phyloP scores from a whole-genome alignment of 2,888 invertebrate species.

The Diaphora mendica region DNA sequence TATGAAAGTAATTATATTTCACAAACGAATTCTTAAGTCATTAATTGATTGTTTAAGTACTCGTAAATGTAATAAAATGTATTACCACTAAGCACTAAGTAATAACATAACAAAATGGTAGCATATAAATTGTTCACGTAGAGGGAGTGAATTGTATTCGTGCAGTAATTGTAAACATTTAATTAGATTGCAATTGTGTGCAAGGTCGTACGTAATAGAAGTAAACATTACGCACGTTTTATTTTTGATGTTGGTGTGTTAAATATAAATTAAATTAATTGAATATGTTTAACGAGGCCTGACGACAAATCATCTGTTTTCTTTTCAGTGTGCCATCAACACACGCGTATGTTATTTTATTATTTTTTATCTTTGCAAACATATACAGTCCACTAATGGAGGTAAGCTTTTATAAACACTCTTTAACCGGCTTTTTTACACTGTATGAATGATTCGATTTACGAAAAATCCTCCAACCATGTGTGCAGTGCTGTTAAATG shows the following conservation, averaged over 20 bases:
- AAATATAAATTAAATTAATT: constrained; percentile 7
- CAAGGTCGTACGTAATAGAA: constrained; percentile 40
- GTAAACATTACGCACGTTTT: constrained; percentile 24
- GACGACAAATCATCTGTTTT: not conserved
- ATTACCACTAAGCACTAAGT: constrained; percentile 8
- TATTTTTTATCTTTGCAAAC: not conserved
- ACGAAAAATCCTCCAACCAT: not conserved
- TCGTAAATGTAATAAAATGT: not conserved
- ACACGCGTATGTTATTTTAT: not conserved
- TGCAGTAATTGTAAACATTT: constrained; percentile 34
- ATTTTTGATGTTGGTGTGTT: constrained; percentile 12
- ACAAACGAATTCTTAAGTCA: constrained; percentile 2
- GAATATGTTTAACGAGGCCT: constrained; percentile 13
- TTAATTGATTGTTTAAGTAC: not conserved
- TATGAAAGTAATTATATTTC: not conserved
- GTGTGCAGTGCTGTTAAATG: not conserved
- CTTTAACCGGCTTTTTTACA: not conserved
- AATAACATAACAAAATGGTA: constrained; percentile 5
- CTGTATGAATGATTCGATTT: not conserved
- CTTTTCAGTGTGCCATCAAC: not conserved
- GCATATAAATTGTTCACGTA: constrained; percentile 6
- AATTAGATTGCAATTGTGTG: constrained; percentile 42
- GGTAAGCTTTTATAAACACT: not conserved
- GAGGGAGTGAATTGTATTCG: constrained; percentile 20
- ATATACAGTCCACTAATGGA: not conserved